Evolutionary conservation across 2,797 vertebrate genomes (phyloP).

Genomic region (Etheostoma perlongum): DNA sequence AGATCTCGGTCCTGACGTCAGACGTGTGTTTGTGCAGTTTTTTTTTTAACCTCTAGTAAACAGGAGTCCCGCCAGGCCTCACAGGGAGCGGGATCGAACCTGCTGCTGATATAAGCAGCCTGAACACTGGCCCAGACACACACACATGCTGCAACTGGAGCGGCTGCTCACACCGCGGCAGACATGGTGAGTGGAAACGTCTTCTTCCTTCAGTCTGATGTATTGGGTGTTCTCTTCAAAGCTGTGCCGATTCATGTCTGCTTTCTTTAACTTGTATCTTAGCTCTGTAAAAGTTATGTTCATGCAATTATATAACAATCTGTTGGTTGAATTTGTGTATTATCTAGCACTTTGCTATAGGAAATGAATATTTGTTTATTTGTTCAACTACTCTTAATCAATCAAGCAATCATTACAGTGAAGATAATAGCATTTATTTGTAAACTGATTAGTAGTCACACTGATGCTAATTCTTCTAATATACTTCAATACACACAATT

Average conservation of each 20-base stretch:
- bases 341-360: background rate
- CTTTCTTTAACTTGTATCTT: background rate
- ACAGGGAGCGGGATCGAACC: conserved; percentile 76
- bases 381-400: background rate
- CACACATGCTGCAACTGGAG: conserved; percentile 48
- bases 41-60: conserved; percentile 70
- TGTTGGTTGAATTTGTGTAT: background rate
- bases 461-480: background rate
- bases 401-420: background rate
- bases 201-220: background rate
- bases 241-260: too few relatives aligned
- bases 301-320: background rate
- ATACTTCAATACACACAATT: background rate
- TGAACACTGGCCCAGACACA: conserved; percentile 44
- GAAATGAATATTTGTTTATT: background rate
- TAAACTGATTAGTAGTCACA: background rate
- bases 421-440: background rate
- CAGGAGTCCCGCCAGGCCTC: conserved; percentile 72
- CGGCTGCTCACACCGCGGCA: conserved; percentile 34
- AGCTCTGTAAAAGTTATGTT: background rate
- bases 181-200: conserved; percentile 62
- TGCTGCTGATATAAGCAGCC: conserved; percentile 73
- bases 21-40: conserved; percentile 68
- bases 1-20: conserved; percentile 77
- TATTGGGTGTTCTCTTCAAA: background rate